Percentiles rank a stretch among this genome's conserved stretches.
These are phyloP conservation scores for Chaetophractus vellerosus DNA, from an alignment of 2,797 vertebrate species.

Conservation along the genomic window DNA sequence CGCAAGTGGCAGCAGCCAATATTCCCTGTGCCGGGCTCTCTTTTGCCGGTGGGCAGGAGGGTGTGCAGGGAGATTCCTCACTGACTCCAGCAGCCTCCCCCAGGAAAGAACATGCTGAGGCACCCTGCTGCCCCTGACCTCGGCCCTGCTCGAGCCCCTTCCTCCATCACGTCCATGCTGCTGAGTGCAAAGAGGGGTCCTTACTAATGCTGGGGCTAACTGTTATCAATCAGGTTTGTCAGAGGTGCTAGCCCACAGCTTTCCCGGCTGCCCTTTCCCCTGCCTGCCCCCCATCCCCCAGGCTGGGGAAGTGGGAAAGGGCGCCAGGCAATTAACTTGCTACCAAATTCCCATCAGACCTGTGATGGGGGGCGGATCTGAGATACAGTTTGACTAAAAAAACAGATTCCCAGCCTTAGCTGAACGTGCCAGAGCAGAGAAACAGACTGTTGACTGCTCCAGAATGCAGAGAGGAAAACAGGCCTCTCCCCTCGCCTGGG, in stretches of 20 bases:
- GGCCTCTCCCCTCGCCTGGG: accelerated
- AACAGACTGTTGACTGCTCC: accelerated
- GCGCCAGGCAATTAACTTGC: background rate
- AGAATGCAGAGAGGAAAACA: background rate
- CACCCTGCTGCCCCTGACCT: background rate
- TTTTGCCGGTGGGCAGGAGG: accelerated
- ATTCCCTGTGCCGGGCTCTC: constrained; percentile 27
- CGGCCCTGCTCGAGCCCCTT: background rate
- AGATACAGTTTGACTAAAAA: background rate
- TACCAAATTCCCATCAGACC: background rate
- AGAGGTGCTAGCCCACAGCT: background rate
- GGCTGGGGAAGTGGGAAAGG: background rate
- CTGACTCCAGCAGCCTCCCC: background rate
- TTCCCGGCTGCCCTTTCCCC: background rate
- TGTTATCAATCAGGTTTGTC: background rate
- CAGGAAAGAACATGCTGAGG: background rate
- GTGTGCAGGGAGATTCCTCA: background rate
- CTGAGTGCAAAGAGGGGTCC: background rate
- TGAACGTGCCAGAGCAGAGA: background rate
- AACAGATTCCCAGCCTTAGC: background rate
- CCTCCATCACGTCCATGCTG: accelerated
- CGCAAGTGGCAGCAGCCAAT: constrained; percentile 79
- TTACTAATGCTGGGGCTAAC: background rate
- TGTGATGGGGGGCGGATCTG: accelerated
- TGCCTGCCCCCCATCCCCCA: background rate